Evolutionary conservation across 2,113 vertebrate species (phyloP).

Genomic region (Pseudopodoces humilis): DNA sequence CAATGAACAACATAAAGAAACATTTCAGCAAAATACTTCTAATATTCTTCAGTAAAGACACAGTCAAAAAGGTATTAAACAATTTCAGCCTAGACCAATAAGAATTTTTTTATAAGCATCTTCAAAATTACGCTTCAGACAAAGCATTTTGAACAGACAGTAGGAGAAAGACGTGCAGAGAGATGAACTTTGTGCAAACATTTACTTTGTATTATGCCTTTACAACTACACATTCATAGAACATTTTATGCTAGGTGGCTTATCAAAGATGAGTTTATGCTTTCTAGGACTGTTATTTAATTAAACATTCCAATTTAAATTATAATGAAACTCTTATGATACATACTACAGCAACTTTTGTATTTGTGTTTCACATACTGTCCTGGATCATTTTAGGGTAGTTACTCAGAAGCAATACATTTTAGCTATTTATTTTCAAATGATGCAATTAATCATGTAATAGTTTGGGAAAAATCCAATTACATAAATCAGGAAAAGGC

Average conservation of each 20-base stretch:
- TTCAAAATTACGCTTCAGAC: constrained; percentile 59
- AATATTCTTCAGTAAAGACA: constrained; percentile 73
- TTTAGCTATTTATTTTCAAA: neutral
- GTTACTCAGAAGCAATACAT: neutral
- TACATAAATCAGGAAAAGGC: neutral
- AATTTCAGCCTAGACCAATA: constrained; percentile 59
- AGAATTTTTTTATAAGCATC: constrained; percentile 60
- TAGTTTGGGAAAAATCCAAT: neutral
- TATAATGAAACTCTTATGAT: neutral
- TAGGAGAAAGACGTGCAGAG: neutral
- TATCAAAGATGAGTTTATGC: neutral
- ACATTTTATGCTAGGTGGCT: neutral
- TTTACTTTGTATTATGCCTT: neutral
- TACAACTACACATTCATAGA: neutral
- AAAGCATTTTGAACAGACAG: constrained; percentile 40
- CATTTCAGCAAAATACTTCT: constrained; percentile 75
- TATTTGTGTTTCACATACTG: neutral
- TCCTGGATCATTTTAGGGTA: neutral
- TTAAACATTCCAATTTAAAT: neutral
- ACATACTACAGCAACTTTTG: neutral
- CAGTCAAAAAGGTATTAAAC: constrained; percentile 66
- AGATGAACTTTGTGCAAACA: neutral
- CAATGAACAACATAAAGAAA: constrained; percentile 78
- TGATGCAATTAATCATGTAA: neutral
- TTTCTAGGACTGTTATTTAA: neutral